Conservation (phyloP, 2,797 vertebrate species). For the Gadopsis bispinosus region DNA sequence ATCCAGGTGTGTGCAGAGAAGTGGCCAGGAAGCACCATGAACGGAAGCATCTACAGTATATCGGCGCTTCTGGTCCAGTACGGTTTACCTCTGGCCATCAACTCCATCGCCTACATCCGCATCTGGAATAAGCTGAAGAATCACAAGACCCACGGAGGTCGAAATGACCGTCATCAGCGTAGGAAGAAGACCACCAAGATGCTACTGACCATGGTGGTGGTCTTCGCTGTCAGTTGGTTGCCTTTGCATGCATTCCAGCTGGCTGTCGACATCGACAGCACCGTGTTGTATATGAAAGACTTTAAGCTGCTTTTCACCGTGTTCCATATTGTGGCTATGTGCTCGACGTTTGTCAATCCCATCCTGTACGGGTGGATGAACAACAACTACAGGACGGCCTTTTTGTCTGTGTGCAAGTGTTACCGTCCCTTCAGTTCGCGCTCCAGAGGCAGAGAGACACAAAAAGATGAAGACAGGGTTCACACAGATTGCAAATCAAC, state of each 20-base stretch:
- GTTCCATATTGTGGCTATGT: conserved; percentile 95
- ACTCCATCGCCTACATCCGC: conserved; percentile 89
- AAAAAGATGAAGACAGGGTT: conserved; percentile 48
- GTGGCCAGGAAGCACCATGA: conserved; percentile 90
- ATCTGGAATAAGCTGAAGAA: conserved; percentile 94
- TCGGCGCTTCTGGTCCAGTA: conserved; percentile 92
- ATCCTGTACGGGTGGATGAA: conserved; percentile 99
- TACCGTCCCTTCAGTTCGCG: conserved; percentile 60
- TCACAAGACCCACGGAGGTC: conserved; percentile 81
- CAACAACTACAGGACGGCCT: conserved; percentile 92
- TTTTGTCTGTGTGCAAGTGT: conserved; percentile 90
- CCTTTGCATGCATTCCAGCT: conserved; percentile 95
- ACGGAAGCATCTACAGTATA: conserved; percentile 91
- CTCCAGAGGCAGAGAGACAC: conserved; percentile 39
- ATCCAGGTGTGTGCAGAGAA: conserved; percentile 93
- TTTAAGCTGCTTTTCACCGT: conserved; percentile 95
- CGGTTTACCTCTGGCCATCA: conserved; percentile 90
- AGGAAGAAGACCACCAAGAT: conserved; percentile 94
- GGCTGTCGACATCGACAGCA: conserved; percentile 92
- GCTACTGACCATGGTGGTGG: conserved; percentile 93
- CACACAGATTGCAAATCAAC: conserved; percentile 63
- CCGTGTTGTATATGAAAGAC: conserved; percentile 89
- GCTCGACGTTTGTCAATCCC: conserved; percentile 94
- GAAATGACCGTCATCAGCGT: conserved; percentile 83
- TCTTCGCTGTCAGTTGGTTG: conserved; percentile 95